Conservation (phyloP, 1,140 invertebrate genomes). For the Apis florea region DNA sequence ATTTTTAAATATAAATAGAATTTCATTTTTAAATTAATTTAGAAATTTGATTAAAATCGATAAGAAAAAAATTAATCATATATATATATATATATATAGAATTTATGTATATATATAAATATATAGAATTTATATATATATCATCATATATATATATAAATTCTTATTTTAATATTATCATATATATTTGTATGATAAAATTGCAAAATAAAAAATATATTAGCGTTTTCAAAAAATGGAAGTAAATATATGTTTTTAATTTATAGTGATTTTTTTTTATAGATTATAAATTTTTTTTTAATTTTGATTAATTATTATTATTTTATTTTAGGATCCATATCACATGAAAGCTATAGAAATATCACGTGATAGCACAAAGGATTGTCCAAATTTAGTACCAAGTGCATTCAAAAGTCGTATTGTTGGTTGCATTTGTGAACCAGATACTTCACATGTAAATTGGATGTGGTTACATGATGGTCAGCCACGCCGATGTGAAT, state of each 20-base stretch:
- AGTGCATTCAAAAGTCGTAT: slow-evolving; percentile 93
- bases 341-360: slow-evolving; percentile 90
- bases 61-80: background rate
- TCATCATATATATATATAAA: background rate
- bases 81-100: background rate
- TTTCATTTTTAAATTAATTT: background rate
- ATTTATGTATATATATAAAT: background rate
- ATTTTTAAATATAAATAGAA: background rate
- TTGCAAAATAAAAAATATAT: background rate
- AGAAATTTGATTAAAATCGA: background rate
- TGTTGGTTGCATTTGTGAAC: slow-evolving; percentile 98
- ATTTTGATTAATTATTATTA: background rate
- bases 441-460: slow-evolving; percentile 91
- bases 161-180: background rate
- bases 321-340: slow-evolving; percentile 88
- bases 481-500: slow-evolving; percentile 93
- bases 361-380: slow-evolving; percentile 89
- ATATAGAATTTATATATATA: background rate
- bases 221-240: too few relatives aligned
- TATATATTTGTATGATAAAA: background rate
- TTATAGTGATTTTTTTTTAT: background rate
- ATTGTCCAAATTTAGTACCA: slow-evolving; percentile 92
- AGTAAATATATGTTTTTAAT: too few relatives aligned
- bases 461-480: slow-evolving; percentile 98
- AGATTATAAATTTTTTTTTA: background rate